phyloP scores from a whole-genome alignment of 2,113 vertebrate species.

The Microcebus griseorufus region DNA sequence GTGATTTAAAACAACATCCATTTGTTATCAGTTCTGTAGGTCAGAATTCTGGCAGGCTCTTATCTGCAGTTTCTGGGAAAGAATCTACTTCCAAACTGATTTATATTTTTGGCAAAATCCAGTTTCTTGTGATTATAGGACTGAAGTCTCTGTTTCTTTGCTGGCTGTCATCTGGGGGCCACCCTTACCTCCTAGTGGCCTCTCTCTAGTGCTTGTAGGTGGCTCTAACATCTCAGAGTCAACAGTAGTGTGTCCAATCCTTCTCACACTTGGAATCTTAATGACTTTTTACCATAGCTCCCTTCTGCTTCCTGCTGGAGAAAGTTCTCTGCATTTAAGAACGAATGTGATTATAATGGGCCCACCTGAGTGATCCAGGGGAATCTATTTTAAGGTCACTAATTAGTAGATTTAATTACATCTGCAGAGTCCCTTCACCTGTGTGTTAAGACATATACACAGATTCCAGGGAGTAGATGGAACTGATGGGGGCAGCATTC shows the following conservation, averaged over 20 bases:
- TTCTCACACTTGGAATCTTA: neutral
- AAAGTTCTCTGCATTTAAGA: neutral
- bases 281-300: neutral
- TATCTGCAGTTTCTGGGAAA: neutral
- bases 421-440: neutral
- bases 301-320: neutral
- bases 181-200: neutral
- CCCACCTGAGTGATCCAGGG: neutral
- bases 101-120: neutral
- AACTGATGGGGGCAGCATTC: neutral
- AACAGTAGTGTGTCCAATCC: neutral
- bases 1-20: neutral
- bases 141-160: neutral
- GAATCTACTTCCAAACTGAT: slow-evolving; percentile 13
- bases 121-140: neutral
- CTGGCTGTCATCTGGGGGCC: neutral
- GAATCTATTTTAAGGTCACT: neutral
- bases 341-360: neutral
- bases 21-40: slow-evolving; percentile 26
- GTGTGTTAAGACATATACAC: neutral
- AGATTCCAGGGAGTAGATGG: neutral
- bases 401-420: slow-evolving; percentile 11
- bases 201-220: neutral
- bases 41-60: neutral
- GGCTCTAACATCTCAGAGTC: neutral